phyloP scores from a whole-genome alignment of 2,113 vertebrate genomes.

The Talpa occidentalis region DNA sequence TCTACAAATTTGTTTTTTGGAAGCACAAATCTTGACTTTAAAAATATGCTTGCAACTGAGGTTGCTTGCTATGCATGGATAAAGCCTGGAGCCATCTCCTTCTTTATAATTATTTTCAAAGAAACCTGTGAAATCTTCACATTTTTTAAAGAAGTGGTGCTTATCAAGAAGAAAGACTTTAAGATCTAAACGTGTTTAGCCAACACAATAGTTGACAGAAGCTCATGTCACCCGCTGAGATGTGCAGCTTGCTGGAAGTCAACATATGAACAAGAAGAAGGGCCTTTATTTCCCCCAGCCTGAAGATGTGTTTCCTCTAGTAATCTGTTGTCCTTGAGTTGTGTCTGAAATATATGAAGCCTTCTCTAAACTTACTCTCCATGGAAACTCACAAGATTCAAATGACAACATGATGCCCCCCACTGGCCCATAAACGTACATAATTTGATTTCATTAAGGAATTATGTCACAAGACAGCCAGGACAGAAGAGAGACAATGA shows the following conservation, averaged over 20 bases:
- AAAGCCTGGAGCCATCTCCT: constrained; percentile 47
- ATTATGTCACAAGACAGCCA: neutral
- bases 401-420: neutral
- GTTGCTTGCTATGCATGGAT: constrained; percentile 17
- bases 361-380: constrained; percentile 29
- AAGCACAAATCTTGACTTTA: constrained; percentile 59
- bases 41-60: constrained; percentile 18
- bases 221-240: constrained; percentile 30
- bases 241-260: neutral
- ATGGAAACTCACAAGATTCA: neutral
- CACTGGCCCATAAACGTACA: neutral
- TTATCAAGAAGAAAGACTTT: constrained; percentile 56
- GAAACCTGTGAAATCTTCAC: constrained; percentile 66
- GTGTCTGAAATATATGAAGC: neutral
- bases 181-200: constrained; percentile 52
- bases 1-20: constrained; percentile 44
- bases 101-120: constrained; percentile 73
- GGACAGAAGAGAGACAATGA: neutral
- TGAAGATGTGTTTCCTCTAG: neutral
- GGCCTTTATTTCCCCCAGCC: neutral
- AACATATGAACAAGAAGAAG: neutral
- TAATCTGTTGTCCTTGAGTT: constrained; percentile 51
- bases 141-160: constrained; percentile 51
- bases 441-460: constrained; percentile 38
- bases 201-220: neutral